These are phyloP conservation scores for Panurus biarmicus DNA, from an alignment of 2,113 vertebrate genomes.

Conservation along the genomic window DNA sequence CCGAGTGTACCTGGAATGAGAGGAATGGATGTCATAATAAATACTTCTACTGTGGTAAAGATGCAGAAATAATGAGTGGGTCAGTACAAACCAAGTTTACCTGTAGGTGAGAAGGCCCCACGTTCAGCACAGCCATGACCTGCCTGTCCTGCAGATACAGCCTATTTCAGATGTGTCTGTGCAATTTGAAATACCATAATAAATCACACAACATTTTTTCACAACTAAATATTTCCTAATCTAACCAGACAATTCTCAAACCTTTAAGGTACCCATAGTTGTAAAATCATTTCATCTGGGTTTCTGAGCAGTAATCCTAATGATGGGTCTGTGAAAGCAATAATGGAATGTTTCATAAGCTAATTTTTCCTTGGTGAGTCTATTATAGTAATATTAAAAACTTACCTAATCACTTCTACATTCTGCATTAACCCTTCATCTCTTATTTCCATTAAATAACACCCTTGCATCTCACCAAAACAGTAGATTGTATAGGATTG, in stretches of 20 bases:
- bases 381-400: conserved; percentile 37
- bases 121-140: neutral
- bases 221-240: conserved; percentile 3
- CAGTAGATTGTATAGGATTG: neutral
- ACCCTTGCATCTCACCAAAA: neutral
- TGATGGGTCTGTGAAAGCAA: conserved; percentile 6
- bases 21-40: neutral
- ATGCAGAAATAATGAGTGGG: neutral
- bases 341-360: conserved; percentile 30
- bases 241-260: conserved; percentile 9
- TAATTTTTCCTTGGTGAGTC: neutral
- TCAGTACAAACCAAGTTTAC: neutral
- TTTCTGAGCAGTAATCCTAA: conserved; percentile 51
- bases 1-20: neutral
- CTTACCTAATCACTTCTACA: neutral
- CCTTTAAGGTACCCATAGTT: conserved; percentile 11
- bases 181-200: neutral
- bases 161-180: neutral
- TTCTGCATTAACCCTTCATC: conserved; percentile 24
- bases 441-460: neutral
- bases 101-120: neutral
- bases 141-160: neutral
- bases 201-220: neutral
- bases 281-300: conserved; percentile 44
- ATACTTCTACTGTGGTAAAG: neutral